These are phyloP conservation scores for Protomyctophum bolini DNA, from an alignment of 2,113 vertebrate genomes.

Conservation along the genomic window DNA sequence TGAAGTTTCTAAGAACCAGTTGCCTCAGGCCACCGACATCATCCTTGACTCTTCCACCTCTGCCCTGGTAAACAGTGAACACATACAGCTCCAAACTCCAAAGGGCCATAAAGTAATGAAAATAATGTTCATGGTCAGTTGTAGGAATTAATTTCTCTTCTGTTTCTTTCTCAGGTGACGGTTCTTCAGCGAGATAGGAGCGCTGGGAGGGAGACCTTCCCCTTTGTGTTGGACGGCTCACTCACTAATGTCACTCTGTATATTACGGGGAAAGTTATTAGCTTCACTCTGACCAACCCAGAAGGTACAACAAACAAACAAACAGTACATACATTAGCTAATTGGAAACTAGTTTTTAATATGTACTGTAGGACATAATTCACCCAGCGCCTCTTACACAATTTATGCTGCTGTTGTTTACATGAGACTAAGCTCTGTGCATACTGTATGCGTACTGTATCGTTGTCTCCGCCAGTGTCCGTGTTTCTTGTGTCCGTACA, in stretches of 20 bases:
- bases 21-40: conserved; percentile 70
- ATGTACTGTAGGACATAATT: too few species aligned
- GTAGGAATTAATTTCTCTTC: too few species aligned
- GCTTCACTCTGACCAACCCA: conserved; percentile 69
- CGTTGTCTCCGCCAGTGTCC: too few species aligned
- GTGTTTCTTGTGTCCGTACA: too few species aligned
- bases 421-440: too few species aligned
- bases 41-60: conserved; percentile 78
- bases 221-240: conserved; percentile 68
- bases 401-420: too few species aligned
- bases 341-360: too few species aligned
- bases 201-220: conserved; percentile 62
- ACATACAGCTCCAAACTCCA: not conserved
- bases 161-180: conserved; percentile 64
- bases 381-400: too few species aligned
- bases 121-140: too few species aligned
- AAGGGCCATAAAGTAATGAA: too few species aligned
- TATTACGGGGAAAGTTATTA: conserved; percentile 64
- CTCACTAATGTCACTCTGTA: conserved; percentile 72
- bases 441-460: too few species aligned
- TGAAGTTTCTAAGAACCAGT: conserved; percentile 61
- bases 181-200: conserved; percentile 64
- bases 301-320: conserved; percentile 52
- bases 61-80: conserved; percentile 73
- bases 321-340: too few species aligned